These are phyloP conservation scores for Drosophila buzzatii DNA, from an alignment of 2,888 invertebrate species.

Conservation along the genomic window DNA sequence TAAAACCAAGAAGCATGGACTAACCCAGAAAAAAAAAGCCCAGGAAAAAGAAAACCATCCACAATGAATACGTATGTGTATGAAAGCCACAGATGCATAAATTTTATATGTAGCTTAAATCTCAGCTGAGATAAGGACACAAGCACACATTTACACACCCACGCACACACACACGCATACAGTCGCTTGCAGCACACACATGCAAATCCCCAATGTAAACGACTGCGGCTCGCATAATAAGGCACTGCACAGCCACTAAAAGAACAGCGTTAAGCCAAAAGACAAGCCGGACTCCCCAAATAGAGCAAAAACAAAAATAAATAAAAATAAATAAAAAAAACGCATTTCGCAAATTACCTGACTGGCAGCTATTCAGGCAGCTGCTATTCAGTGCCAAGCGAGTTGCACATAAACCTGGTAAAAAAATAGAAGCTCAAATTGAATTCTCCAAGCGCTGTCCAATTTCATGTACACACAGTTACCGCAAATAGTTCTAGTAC, in stretches of 20 bases:
- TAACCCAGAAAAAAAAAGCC: slow-evolving; percentile 26
- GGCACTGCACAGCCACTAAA: slow-evolving; percentile 58
- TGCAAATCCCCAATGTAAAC: slow-evolving; percentile 80
- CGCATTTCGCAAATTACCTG: slow-evolving; percentile 77
- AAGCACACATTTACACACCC: slow-evolving; percentile 34
- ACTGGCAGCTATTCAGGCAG: slow-evolving; percentile 40
- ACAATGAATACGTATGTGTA: slow-evolving; percentile 21
- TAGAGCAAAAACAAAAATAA: slow-evolving; percentile 10
- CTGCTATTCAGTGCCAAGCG: slow-evolving; percentile 34
- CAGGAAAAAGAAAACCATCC: slow-evolving; percentile 1
- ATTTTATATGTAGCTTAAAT: slow-evolving; percentile 79
- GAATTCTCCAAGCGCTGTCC: slow-evolving; percentile 60
- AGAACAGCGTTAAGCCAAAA: slow-evolving; percentile 69
- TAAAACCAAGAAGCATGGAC: slow-evolving; percentile 42
- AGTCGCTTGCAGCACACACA: slow-evolving; percentile 63
- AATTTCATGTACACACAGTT: slow-evolving; percentile 35
- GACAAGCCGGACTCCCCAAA: slow-evolving; percentile 54
- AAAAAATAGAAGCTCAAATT: slow-evolving; percentile 39
- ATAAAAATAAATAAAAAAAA: slow-evolving; percentile 2
- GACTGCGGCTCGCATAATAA: slow-evolving; percentile 59
- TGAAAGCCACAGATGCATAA: slow-evolving; percentile 70
- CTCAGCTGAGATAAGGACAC: slow-evolving; percentile 63
- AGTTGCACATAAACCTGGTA: slow-evolving; percentile 35
- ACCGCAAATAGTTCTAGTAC: slow-evolving; percentile 54
- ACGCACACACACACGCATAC: slow-evolving; percentile 35